These are phyloP conservation scores for Recurvirostra avosetta DNA, from an alignment of 2,113 vertebrate genomes.

Conservation along the genomic window DNA sequence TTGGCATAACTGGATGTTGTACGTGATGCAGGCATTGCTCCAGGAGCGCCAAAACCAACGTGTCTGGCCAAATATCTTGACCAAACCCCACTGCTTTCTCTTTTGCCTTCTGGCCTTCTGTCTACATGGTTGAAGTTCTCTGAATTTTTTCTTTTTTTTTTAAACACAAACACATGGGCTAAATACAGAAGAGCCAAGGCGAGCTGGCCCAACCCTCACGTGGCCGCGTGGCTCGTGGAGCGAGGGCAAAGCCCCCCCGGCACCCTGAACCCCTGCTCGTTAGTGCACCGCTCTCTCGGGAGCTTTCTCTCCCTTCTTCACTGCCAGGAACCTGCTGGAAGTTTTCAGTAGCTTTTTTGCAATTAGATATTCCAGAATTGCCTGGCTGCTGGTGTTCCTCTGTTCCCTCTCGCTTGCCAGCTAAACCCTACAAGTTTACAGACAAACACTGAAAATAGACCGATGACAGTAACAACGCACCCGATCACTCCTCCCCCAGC, in stretches of 20 bases:
- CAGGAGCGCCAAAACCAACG: background rate
- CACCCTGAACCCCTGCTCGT: background rate
- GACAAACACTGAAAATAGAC: background rate
- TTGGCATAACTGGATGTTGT: background rate
- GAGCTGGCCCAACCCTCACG: fast-evolving
- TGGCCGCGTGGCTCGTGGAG: fast-evolving
- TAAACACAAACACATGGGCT: fast-evolving
- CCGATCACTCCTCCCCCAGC: background rate
- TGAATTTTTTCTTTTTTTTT: background rate
- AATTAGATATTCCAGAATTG: fast-evolving
- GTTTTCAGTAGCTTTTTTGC: background rate
- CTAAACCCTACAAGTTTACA: background rate
- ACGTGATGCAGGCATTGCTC: background rate
- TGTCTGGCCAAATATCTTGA: background rate
- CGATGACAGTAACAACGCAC: fast-evolving
- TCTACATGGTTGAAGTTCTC: background rate
- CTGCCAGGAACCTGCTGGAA: background rate
- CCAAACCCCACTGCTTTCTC: background rate
- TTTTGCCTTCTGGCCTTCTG: background rate
- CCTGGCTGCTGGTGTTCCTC: background rate
- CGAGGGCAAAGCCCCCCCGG: background rate
- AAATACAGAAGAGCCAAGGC: too few species aligned
- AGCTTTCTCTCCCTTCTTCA: fast-evolving
- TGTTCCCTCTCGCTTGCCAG: background rate
- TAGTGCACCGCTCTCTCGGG: fast-evolving